These are phyloP conservation scores for Crocuta crocuta DNA, from an alignment of 2,113 vertebrate genomes.

Conservation along the genomic window DNA sequence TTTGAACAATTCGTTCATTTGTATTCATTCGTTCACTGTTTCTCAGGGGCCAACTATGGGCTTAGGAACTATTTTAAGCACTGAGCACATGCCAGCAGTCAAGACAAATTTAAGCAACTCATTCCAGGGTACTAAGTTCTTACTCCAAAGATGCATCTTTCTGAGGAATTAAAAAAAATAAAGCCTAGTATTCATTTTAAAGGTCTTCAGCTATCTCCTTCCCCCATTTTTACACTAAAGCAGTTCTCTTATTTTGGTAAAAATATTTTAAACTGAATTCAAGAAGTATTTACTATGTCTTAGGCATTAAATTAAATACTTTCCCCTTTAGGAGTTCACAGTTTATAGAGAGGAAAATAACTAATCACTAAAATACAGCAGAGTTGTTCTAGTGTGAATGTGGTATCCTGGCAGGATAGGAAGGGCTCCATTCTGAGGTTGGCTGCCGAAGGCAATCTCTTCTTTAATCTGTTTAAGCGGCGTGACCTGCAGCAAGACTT, in stretches of 20 bases:
- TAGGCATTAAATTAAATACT: not conserved
- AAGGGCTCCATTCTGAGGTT: not conserved
- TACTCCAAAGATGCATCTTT: not conserved
- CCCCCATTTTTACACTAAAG: not conserved
- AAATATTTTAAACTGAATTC: conserved; percentile 32
- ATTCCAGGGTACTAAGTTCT: not conserved
- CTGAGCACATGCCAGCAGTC: not conserved
- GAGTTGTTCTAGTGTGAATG: not conserved
- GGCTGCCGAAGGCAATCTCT: not conserved
- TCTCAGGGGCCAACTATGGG: not conserved
- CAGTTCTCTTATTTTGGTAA: conserved; percentile 8
- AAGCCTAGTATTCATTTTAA: not conserved
- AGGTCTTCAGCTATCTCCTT: not conserved
- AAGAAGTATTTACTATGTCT: not conserved
- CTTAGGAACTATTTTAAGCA: not conserved
- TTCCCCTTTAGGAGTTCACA: not conserved
- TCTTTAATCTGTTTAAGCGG: not conserved
- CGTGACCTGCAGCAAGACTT: not conserved
- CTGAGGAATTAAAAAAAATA: not conserved
- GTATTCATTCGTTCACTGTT: not conserved
- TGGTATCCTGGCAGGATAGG: not conserved
- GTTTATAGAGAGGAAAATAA: conserved; percentile 12
- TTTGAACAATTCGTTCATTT: not conserved
- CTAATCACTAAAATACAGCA: not conserved
- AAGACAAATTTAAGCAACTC: not conserved